Evolutionary conservation across 2,797 vertebrate genomes (phyloP).

Genomic region (Gymnoscopelus microlampas): DNA sequence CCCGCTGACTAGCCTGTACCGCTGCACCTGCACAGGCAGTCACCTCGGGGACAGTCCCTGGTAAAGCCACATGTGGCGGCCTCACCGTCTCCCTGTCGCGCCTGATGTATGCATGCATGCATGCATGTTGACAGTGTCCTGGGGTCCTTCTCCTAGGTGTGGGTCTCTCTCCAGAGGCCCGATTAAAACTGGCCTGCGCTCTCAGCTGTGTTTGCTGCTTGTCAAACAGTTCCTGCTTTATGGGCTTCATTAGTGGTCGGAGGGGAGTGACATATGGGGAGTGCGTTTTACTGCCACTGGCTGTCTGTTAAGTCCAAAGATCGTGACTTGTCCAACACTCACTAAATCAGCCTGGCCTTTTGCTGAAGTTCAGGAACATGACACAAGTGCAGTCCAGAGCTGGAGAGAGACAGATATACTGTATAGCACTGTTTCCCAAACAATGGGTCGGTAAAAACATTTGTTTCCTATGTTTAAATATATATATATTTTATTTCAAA

Average conservation of each 20-base stretch:
- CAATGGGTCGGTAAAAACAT: too few species aligned
- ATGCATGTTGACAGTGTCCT: conserved; percentile 52
- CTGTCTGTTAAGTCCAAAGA: conserved; percentile 81
- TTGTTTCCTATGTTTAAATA: too few species aligned
- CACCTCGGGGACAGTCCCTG: conserved; percentile 53
- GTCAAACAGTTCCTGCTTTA: conserved; percentile 79
- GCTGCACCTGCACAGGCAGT: conserved; percentile 71
- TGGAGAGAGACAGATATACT: conserved; percentile 3
- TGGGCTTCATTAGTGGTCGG: conserved; percentile 74
- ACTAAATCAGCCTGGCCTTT: conserved; percentile 70
- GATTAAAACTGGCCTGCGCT: conserved; percentile 75
- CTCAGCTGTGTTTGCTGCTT: conserved; percentile 81
- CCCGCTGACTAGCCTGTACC: conserved; percentile 70
- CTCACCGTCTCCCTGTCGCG: conserved; percentile 69
- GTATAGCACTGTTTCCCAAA: too few species aligned
- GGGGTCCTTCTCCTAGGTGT: conserved; percentile 64
- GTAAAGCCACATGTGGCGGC: conserved; percentile 48
- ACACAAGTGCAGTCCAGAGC: conserved; percentile 35
- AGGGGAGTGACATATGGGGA: conserved; percentile 77
- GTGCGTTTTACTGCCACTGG: conserved; percentile 85
- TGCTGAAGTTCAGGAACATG: conserved; percentile 36
- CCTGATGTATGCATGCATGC: conserved; percentile 64
- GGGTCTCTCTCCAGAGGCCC: conserved; percentile 71
- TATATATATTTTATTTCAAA: too few species aligned
- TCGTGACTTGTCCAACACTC: conserved; percentile 73